A percentile compares a stretch with the other conserved stretches of the same genome.
Evolutionary conservation across 2,888 invertebrate species (phyloP).

Genomic region (Heliconius erato): DNA sequence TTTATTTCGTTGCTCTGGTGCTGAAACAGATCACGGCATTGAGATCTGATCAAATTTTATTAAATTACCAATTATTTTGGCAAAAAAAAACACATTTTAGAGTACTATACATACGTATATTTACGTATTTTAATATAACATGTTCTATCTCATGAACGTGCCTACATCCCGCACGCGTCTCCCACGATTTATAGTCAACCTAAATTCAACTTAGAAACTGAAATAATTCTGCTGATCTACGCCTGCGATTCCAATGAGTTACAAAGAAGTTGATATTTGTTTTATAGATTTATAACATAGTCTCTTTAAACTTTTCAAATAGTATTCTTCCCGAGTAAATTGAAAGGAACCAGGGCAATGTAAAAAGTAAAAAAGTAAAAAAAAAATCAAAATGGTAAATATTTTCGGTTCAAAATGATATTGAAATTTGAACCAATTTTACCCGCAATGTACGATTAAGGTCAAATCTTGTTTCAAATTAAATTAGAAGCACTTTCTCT

Average conservation of each 20-base stretch:
- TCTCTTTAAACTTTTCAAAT: slow-evolving; percentile 12
- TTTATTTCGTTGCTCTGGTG: too few species aligned
- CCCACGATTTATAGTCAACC: slow-evolving; percentile 64
- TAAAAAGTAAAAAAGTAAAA: background rate
- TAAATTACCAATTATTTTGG: background rate
- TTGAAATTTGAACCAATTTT: too few species aligned
- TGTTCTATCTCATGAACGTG: slow-evolving; percentile 30
- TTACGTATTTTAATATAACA: slow-evolving; percentile 11
- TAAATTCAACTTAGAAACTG: slow-evolving; percentile 62
- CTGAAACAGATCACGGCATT: too few species aligned
- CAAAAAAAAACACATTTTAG: too few species aligned
- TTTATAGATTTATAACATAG: slow-evolving; percentile 44
- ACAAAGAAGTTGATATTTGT: slow-evolving; percentile 50
- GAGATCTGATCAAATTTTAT: too few species aligned
- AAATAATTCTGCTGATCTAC: slow-evolving; percentile 61
- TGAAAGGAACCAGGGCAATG: background rate
- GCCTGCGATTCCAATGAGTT: slow-evolving; percentile 51
- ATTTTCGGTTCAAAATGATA: background rate
- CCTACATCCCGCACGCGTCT: slow-evolving; percentile 55
- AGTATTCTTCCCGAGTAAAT: background rate
- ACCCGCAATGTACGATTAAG: too few species aligned
- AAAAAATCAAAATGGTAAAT: background rate
- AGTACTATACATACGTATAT: background rate
- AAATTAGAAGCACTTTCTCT: too few species aligned
- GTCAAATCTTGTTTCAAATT: too few species aligned